Conservation (phyloP, 2,797 vertebrate species). For the Tiaroga cobitis region DNA sequence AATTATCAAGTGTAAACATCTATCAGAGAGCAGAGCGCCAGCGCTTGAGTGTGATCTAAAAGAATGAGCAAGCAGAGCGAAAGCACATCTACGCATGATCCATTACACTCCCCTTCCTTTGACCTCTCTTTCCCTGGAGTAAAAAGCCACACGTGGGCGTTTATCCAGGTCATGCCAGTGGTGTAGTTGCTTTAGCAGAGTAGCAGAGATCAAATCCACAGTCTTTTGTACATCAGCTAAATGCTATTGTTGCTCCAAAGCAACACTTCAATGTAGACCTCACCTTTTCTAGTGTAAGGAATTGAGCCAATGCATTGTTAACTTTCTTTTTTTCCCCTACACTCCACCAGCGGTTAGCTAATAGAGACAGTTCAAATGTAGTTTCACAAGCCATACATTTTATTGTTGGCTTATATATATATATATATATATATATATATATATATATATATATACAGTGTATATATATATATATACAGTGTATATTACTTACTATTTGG, state of each 20-base stretch:
- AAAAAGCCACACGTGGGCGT: conserved; percentile 36
- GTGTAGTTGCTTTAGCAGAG: conserved; percentile 44
- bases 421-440: too few species aligned
- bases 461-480: too few species aligned
- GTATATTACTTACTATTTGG: too few species aligned
- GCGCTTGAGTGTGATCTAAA: conserved; percentile 18
- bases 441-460: too few species aligned
- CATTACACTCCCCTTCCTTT: conserved; percentile 43
- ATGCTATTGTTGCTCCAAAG: conserved; percentile 38
- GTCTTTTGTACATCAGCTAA: conserved; percentile 37
- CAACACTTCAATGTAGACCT: neutral
- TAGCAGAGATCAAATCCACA: conserved; percentile 38
- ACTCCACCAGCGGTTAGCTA: neutral
- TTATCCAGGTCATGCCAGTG: conserved; percentile 40
- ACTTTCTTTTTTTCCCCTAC: neutral
- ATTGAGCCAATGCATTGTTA: neutral
- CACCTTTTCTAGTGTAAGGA: neutral
- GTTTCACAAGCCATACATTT: neutral
- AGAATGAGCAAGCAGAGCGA: conserved; percentile 29
- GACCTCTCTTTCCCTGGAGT: conserved; percentile 41
- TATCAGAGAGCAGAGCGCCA: neutral
- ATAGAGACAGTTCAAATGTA: neutral
- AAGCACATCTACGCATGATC: conserved; percentile 31
- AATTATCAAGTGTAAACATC: conserved; percentile 21
- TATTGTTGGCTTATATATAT: neutral